Evolutionary conservation across 1,140 invertebrate genomes (phyloP), one percentile per base, ranked within the genome.

Genomic region (Neelides sp.): DNA sequence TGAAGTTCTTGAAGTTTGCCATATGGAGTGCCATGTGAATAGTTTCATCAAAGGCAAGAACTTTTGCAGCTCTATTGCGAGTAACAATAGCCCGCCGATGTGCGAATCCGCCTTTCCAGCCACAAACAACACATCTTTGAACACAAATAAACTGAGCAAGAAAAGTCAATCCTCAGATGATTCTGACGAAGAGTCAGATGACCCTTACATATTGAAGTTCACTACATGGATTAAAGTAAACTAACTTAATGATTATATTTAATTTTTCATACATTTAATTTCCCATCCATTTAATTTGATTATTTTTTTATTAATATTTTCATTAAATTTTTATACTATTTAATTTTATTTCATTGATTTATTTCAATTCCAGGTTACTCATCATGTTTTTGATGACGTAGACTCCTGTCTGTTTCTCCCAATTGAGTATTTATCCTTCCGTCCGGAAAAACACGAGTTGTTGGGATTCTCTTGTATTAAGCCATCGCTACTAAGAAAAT

Each of bases 401-500:
- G 30, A 15, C 28, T 20, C 37, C 2, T 53, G 51, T 24, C 19
- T 53, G n/a, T 39, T 32, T 42, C 19, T 53, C 3, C 51, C 51
- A 2, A 32, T 53, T 19, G 5, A 35, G 4, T 20, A 36, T 12
- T 20, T 53, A 12, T 2, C n/a, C 4, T 48, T 45, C 36, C 12
- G 19, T n/a, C 4, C 4, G 19, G 12, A 40, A n/a, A 30, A 20
- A 12, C 4, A 42, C 7, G 23, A 22, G 4, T 34, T 26, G 13
- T 7, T 13, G 12, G 37, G 40, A n/a, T 45, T 50, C 20, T 42
- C 28, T 34, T 27, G 45, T 30, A 23, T 22, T 22, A 34, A 20
- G 3, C 28, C 49, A 42, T 13, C 30, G 2, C 13, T 28, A 7
- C 41, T 61, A 2, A 22, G 41, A 27, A 48, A 37, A 17, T 61